Conservation (phyloP, 2,113 vertebrate species). For the Vanacampus margaritifer region DNA sequence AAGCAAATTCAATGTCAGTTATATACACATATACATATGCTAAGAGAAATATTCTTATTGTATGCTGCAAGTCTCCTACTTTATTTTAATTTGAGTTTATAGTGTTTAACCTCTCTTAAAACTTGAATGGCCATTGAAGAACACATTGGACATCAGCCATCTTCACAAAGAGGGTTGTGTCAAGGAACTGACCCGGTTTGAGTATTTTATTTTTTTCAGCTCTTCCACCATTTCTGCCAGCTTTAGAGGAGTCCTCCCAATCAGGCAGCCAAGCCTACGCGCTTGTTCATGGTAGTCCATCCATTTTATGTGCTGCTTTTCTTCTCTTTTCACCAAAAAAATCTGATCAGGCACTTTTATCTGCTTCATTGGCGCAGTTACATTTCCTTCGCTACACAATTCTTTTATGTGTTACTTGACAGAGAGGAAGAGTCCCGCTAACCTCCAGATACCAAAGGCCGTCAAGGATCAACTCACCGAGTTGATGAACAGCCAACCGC, state of each 20-base stretch:
- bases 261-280: slow-evolving; percentile 42
- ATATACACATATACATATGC: too few species aligned
- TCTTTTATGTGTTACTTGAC: not conserved
- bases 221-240: slow-evolving; percentile 62
- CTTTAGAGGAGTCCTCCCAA: slow-evolving; percentile 43
- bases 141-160: too few species aligned
- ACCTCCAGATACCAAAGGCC: slow-evolving; percentile 69
- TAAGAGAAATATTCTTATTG: too few species aligned
- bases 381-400: not conserved
- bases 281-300: slow-evolving; percentile 70
- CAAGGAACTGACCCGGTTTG: not conserved
- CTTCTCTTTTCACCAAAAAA: not conserved
- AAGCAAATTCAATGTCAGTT: too few species aligned
- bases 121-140: too few species aligned
- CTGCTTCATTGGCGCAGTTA: not conserved
- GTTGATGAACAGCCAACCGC: slow-evolving; percentile 69
- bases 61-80: too few species aligned
- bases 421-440: slow-evolving; percentile 70
- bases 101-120: too few species aligned
- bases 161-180: too few species aligned
- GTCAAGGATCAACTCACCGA: slow-evolving; percentile 76
- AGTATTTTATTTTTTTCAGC: slow-evolving; percentile 23
- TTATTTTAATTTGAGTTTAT: too few species aligned
- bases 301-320: not conserved
- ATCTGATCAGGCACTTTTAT: not conserved